These are phyloP conservation scores for Anticlea derivata DNA, from an alignment of 2,888 invertebrate genomes.

Conservation along the genomic window DNA sequence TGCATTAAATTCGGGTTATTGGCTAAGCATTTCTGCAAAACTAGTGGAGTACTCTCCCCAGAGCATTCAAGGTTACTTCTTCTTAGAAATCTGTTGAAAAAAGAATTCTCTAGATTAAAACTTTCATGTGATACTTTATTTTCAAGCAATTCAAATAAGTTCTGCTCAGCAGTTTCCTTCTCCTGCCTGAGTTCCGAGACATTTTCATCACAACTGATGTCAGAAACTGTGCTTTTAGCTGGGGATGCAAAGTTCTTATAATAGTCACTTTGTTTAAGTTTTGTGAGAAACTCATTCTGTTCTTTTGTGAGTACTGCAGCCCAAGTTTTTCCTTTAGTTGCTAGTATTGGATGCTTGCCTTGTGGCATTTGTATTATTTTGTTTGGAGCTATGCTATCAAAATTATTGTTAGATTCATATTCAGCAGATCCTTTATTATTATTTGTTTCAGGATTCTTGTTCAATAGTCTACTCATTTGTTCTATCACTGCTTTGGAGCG, in stretches of 20 bases:
- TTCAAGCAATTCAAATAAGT: conserved; percentile 91
- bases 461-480: conserved; percentile 2
- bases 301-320: conserved; percentile 72
- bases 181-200: conserved; percentile 55
- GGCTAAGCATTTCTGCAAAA: conserved; percentile 68
- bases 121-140: conserved; percentile 88
- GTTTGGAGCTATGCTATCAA: conserved; percentile 23
- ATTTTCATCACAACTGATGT: conserved; percentile 65
- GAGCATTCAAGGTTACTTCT: conserved; percentile 63
- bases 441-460: conserved; percentile 6
- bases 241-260: conserved; percentile 75
- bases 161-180: conserved; percentile 85
- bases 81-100: conserved; percentile 81
- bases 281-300: conserved; percentile 72
- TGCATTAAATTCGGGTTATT: conserved; percentile 65
- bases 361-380: conserved; percentile 46
- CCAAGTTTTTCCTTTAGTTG: conserved; percentile 73
- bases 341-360: conserved; percentile 70
- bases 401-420: conserved; percentile 5
- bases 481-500: conserved; percentile 2
- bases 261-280: conserved; percentile 74
- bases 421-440: conserved; percentile 1
- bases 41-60: conserved; percentile 72
- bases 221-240: conserved; percentile 65
- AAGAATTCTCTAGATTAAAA: conserved; percentile 88